phyloP scores from a whole-genome alignment of 1,140 invertebrate species.

The Dermatophagoides farinae region DNA sequence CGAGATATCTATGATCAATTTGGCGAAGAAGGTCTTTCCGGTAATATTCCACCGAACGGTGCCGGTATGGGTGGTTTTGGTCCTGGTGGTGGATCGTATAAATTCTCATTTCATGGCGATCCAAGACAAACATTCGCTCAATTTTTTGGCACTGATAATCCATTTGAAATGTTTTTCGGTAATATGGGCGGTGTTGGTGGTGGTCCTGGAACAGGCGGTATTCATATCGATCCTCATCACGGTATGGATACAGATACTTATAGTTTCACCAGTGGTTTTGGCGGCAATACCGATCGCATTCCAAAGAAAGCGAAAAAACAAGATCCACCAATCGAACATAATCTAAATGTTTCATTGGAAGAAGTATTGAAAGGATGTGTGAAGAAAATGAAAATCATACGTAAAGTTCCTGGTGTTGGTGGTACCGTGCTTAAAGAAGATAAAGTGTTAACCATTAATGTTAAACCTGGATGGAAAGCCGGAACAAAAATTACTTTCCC shows the following conservation, averaged over 20 bases:
- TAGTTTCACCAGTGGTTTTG: neutral
- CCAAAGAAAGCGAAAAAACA: conserved; percentile 29
- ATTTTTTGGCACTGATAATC: conserved; percentile 68
- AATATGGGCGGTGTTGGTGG: neutral
- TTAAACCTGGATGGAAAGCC: conserved; percentile 97
- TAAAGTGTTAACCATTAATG: conserved; percentile 91
- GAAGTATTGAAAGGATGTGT: conserved; percentile 79
- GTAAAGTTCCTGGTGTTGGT: conserved; percentile 62
- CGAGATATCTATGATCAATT: conserved; percentile 82
- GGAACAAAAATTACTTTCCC: conserved; percentile 98
- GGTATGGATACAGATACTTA: neutral
- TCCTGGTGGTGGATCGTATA: conserved; percentile 23
- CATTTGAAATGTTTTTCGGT: conserved; percentile 49
- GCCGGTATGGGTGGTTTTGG: neutral
- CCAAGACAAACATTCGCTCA: conserved; percentile 79
- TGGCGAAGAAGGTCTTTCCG: conserved; percentile 87
- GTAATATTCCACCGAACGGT: conserved; percentile 23
- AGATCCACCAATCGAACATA: conserved; percentile 86
- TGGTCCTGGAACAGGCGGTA: neutral
- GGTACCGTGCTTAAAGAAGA: conserved; percentile 72
- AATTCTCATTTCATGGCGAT: conserved; percentile 63
- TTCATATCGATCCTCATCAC: neutral
- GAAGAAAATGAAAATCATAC: conserved; percentile 99
- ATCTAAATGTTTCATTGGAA: conserved; percentile 75
- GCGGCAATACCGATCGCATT: neutral